phyloP scores from a whole-genome alignment of 2,888 invertebrate species.

The Drosophila engyochracea region DNA sequence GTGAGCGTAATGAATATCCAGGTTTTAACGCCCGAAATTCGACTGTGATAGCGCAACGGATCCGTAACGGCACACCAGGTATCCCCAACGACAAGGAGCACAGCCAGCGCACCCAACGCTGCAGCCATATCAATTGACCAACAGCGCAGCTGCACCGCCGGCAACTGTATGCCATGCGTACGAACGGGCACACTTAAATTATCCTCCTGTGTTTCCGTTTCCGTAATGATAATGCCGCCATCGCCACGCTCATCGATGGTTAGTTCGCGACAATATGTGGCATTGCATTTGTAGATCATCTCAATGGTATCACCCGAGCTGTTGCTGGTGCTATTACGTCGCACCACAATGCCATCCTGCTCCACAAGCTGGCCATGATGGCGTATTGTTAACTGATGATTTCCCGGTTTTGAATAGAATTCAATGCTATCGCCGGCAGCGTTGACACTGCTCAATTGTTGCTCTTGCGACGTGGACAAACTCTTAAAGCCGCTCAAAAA shows the following conservation, averaged over 20 bases:
- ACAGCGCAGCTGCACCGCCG: conserved; percentile 74
- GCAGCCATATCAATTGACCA: conserved; percentile 85
- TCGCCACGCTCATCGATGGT: conserved; percentile 81
- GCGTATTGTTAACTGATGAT: conserved; percentile 80
- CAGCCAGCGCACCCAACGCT: conserved; percentile 84
- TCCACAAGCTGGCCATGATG: conserved; percentile 80
- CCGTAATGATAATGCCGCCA: conserved; percentile 80
- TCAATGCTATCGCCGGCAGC: conserved; percentile 79
- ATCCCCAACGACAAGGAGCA: conserved; percentile 86
- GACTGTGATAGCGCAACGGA: conserved; percentile 87
- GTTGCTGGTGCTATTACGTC: conserved; percentile 50
- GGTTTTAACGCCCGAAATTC: conserved; percentile 85
- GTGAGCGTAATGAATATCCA: conserved; percentile 85
- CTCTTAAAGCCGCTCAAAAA: conserved; percentile 73
- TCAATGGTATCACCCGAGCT: conserved; percentile 68
- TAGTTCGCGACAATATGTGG: conserved; percentile 78
- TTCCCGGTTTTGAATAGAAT: conserved; percentile 80
- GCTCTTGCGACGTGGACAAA: conserved; percentile 24
- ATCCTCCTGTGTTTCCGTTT: conserved; percentile 77
- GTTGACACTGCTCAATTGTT: neutral
- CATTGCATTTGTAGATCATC: conserved; percentile 81
- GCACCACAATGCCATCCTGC: conserved; percentile 78
- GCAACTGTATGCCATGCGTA: conserved; percentile 37
- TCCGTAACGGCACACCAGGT: conserved; percentile 88
- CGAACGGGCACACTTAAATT: conserved; percentile 55